Conservation (phyloP, 2,113 vertebrate genomes). For the Shinisaurus crocodilurus region DNA sequence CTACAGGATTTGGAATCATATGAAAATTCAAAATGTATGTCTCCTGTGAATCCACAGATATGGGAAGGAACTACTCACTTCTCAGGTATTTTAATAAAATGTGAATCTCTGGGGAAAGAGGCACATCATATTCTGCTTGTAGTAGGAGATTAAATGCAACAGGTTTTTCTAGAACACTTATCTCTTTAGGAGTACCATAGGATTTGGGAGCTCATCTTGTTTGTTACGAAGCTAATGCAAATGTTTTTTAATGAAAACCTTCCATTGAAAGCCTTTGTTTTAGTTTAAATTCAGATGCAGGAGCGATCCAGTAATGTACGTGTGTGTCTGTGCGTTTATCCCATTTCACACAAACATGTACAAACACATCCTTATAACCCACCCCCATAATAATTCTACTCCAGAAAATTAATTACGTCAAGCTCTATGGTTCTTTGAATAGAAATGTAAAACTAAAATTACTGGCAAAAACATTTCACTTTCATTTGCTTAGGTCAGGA, state of each 20-base stretch:
- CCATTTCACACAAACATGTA: background rate
- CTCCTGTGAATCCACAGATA: background rate
- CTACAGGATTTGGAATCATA: background rate
- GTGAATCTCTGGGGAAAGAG: background rate
- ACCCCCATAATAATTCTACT: background rate
- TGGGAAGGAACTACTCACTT: too few species aligned
- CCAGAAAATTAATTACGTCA: background rate
- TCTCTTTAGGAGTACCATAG: background rate
- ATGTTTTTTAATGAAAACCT: background rate
- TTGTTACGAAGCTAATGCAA: background rate
- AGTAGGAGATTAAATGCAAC: background rate
- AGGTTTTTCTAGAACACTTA: background rate
- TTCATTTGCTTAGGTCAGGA: background rate
- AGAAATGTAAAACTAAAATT: background rate
- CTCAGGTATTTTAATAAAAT: background rate
- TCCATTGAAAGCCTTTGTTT: background rate
- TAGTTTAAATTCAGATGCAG: background rate
- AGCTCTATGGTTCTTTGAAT: background rate
- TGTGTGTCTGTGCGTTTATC: background rate
- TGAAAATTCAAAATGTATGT: background rate
- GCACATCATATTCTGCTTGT: background rate
- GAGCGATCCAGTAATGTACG: background rate
- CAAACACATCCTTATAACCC: background rate
- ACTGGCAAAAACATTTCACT: background rate
- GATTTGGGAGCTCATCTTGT: background rate